Evolutionary conservation across 2,113 vertebrate genomes (phyloP).

Genomic region (Benitochromis conjunctus): DNA sequence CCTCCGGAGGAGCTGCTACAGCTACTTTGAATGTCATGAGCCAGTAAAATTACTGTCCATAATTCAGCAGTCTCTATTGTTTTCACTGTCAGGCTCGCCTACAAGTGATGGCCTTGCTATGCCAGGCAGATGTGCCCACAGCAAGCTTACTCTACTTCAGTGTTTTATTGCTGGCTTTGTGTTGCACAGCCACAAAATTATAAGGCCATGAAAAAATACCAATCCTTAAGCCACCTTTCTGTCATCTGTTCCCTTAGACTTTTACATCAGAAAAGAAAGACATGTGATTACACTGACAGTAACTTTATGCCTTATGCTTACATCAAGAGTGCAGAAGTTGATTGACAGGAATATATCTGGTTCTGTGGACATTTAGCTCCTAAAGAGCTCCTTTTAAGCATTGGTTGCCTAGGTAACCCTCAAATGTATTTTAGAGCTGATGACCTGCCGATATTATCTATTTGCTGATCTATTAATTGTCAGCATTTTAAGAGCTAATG

Average conservation of each 20-base stretch:
- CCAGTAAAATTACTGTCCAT: slow-evolving; percentile 21
- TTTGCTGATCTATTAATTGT: not conserved
- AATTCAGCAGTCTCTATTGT: slow-evolving; percentile 43
- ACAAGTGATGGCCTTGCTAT: not conserved
- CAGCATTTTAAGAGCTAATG: not conserved
- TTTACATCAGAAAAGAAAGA: not conserved
- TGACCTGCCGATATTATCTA: too few species aligned
- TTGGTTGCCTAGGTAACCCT: not conserved
- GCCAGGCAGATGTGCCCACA: not conserved
- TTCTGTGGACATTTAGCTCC: not conserved
- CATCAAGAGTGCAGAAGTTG: not conserved
- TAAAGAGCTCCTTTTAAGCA: not conserved
- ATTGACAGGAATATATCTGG: not conserved
- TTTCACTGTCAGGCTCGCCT: slow-evolving; percentile 1
- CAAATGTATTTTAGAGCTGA: not conserved
- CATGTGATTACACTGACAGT: not conserved
- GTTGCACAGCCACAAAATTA: not conserved
- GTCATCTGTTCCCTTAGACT: not conserved
- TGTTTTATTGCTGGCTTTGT: not conserved
- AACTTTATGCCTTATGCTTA: not conserved
- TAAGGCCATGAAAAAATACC: not conserved
- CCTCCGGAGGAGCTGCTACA: slow-evolving; percentile 26
- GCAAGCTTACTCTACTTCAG: not conserved
- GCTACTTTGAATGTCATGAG: slow-evolving; percentile 33
- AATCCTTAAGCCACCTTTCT: not conserved